phyloP scores from a whole-genome alignment of 2,888 invertebrate species.

The Capitulum mitella region DNA sequence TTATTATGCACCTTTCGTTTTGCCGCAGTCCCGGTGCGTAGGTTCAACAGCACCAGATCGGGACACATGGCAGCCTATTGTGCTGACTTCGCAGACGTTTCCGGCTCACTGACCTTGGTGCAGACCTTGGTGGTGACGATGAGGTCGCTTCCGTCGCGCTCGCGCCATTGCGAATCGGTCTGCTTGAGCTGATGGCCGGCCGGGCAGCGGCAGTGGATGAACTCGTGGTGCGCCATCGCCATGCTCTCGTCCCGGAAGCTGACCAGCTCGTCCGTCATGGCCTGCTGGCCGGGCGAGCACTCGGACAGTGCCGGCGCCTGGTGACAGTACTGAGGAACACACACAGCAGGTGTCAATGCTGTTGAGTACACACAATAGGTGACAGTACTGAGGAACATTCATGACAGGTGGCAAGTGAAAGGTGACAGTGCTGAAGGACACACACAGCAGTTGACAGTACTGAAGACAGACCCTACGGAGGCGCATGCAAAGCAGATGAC shows the following conservation, averaged over 20 bases:
- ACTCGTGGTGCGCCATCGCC: constrained; percentile 15
- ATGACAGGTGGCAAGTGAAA: background rate
- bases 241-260: background rate
- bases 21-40: too few relatives aligned
- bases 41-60: too few relatives aligned
- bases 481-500: too few relatives aligned
- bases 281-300: constrained; percentile 1
- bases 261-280: constrained; percentile 9
- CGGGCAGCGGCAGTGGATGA: constrained; percentile 22
- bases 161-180: background rate
- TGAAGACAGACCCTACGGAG: background rate
- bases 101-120: constrained; percentile 1
- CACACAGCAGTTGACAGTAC: background rate
- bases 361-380: background rate
- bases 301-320: background rate
- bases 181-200: constrained; percentile 22
- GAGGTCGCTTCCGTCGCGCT: background rate
- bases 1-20: too few relatives aligned
- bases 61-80: too few relatives aligned
- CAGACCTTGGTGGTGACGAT: constrained; percentile 9
- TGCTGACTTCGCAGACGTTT: too few relatives aligned
- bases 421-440: background rate
- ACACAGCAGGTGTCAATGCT: background rate
- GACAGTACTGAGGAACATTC: constrained; percentile 29
- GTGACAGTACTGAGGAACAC: background rate